These are phyloP conservation scores for Brevipalpus yothersi DNA, from an alignment of 1,140 invertebrate genomes.

Conservation along the genomic window DNA sequence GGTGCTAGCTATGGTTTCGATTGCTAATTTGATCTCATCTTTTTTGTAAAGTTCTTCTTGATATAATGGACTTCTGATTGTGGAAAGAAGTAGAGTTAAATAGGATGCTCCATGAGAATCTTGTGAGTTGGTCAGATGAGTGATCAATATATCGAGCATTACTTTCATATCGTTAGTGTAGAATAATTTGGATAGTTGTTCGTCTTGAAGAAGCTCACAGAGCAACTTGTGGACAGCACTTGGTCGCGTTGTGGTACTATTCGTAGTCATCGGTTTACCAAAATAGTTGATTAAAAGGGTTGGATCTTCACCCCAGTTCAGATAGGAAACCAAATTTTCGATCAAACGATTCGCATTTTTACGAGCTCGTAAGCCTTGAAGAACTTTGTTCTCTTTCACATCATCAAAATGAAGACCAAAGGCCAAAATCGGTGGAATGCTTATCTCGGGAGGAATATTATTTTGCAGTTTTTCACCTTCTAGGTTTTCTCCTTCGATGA, in stretches of 20 bases:
- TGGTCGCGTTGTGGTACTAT: slow-evolving; percentile 32
- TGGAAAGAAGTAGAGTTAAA: not conserved
- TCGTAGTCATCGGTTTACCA: slow-evolving; percentile 26
- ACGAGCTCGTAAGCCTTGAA: slow-evolving; percentile 40
- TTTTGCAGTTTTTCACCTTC: slow-evolving; percentile 8
- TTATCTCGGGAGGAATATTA: slow-evolving; percentile 5
- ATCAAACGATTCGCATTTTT: slow-evolving; percentile 56
- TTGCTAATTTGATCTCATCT: slow-evolving; percentile 4
- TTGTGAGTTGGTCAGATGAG: slow-evolving; percentile 60
- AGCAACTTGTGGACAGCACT: slow-evolving; percentile 70
- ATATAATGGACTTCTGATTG: slow-evolving; percentile 4
- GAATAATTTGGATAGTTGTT: slow-evolving; percentile 49
- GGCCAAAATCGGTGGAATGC: slow-evolving; percentile 31
- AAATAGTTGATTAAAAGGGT: not conserved
- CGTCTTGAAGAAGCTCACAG: slow-evolving; percentile 49
- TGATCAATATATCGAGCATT: slow-evolving; percentile 64
- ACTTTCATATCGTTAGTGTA: slow-evolving; percentile 84
- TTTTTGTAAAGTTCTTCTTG: slow-evolving; percentile 8
- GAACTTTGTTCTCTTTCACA: slow-evolving; percentile 39
- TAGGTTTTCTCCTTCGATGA: slow-evolving; percentile 36
- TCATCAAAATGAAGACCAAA: slow-evolving; percentile 59
- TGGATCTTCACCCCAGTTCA: slow-evolving; percentile 47
- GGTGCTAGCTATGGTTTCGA: slow-evolving; percentile 1
- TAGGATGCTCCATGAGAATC: slow-evolving; percentile 35
- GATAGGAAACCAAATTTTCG: slow-evolving; percentile 55